Conservation (phyloP, 1,140 invertebrate genomes). For the Macrotrachela quadricornifera region DNA sequence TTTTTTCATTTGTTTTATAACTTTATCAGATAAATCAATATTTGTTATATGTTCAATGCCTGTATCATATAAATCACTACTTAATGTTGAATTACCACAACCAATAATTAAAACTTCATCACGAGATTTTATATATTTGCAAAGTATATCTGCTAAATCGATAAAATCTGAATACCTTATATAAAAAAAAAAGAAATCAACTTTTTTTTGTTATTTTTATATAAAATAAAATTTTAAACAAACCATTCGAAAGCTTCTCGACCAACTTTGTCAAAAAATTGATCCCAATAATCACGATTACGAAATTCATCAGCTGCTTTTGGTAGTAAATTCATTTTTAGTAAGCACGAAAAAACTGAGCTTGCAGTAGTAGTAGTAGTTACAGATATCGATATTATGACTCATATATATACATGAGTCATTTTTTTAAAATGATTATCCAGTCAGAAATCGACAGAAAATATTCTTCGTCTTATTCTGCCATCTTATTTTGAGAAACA, state of each 20-base stretch:
- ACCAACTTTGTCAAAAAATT: constrained; percentile 63
- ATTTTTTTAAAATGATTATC: too few relatives aligned
- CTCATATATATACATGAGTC: too few relatives aligned
- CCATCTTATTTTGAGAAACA: too few relatives aligned
- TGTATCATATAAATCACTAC: constrained; percentile 64
- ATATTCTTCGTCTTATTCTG: too few relatives aligned
- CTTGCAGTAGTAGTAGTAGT: too few relatives aligned
- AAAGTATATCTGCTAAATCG: constrained; percentile 56
- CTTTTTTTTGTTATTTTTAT: neutral
- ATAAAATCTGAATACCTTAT: constrained; percentile 73
- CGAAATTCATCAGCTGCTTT: constrained; percentile 62
- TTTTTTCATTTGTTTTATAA: constrained; percentile 66
- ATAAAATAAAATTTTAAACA: neutral
- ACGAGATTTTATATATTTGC: constrained; percentile 63
- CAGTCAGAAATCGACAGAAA: too few relatives aligned
- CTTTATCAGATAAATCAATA: constrained; percentile 71
- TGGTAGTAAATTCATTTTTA: constrained; percentile 43
- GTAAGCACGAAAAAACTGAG: too few relatives aligned
- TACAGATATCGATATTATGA: too few relatives aligned
- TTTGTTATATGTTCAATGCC: constrained; percentile 64
- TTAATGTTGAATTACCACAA: constrained; percentile 77
- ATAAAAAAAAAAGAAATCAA: neutral
- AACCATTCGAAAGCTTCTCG: constrained; percentile 73
- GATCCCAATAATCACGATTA: constrained; percentile 71
- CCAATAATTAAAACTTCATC: constrained; percentile 66